phyloP scores from a whole-genome alignment of 2,797 vertebrate genomes.

The Apodemus agrarius region DNA sequence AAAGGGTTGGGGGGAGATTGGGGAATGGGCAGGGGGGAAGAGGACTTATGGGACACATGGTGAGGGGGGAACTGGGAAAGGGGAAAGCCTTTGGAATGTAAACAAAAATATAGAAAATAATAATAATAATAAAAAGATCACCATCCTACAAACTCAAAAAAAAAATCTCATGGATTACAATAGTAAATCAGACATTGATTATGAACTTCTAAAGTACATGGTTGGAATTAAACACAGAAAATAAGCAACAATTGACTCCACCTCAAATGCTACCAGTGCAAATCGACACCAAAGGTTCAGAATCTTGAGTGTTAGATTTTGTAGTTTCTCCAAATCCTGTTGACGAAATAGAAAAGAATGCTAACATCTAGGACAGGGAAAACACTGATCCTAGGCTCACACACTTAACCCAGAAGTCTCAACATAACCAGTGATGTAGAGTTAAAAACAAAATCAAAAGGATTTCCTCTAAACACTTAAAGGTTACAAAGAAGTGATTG shows the following conservation, averaged over 20 bases:
- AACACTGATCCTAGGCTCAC: slow-evolving; percentile 57
- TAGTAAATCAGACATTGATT: slow-evolving; percentile 23
- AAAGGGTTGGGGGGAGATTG: no score
- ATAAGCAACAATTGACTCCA: not conserved
- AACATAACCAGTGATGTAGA: slow-evolving; percentile 44
- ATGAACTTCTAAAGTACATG: not conserved
- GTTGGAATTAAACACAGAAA: slow-evolving; percentile 36
- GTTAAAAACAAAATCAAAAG: slow-evolving; percentile 59
- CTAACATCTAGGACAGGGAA: slow-evolving; percentile 83
- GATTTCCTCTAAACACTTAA: slow-evolving; percentile 71
- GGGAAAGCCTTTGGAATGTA: no score
- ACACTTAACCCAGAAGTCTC: slow-evolving; percentile 61
- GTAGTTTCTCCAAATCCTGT: slow-evolving; percentile 60
- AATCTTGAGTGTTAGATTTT: slow-evolving; percentile 63
- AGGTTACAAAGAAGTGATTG: slow-evolving; percentile 61
- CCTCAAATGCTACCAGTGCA: slow-evolving; percentile 62
- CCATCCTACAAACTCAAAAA: no score
- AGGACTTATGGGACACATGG: no score
- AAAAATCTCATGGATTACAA: not conserved
- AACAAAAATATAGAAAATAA: no score
- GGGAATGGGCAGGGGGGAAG: no score
- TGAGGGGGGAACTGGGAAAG: no score
- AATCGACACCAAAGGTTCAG: slow-evolving; percentile 58
- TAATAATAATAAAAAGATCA: no score
- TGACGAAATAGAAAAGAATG: slow-evolving; percentile 79